A percentile compares a stretch with the other conserved stretches of the same genome.
Conservation (phyloP, 2,888 invertebrate species). For the Drosophila nigricruria region DNA sequence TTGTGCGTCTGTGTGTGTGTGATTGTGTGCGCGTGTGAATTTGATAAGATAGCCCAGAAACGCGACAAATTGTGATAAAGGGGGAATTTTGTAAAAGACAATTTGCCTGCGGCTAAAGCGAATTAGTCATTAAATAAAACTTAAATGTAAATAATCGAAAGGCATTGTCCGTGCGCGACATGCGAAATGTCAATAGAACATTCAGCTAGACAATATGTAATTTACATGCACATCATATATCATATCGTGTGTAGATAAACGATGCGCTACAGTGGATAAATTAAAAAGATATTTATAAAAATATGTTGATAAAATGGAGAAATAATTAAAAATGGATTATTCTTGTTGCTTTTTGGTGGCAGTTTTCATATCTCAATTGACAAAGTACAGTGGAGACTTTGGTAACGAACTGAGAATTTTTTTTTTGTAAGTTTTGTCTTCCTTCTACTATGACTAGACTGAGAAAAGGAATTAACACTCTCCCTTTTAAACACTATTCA, state of each 20-base stretch:
- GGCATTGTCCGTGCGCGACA: constrained; percentile 6
- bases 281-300: background rate
- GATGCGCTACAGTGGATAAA: background rate
- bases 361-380: background rate
- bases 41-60: constrained; percentile 52
- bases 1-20: constrained; percentile 1
- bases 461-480: too few relatives aligned
- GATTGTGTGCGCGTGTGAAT: background rate
- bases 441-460: too few relatives aligned
- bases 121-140: constrained; percentile 38
- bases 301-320: too few relatives aligned
- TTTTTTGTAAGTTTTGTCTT: too few relatives aligned
- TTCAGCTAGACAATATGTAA: background rate
- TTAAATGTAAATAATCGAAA: constrained; percentile 26
- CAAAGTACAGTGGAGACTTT: background rate
- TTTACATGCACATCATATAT: background rate
- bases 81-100: constrained; percentile 1
- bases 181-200: constrained; percentile 5
- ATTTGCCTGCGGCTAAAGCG: constrained; percentile 9
- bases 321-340: background rate
- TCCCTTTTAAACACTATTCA: background rate
- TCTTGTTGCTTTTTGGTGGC: background rate
- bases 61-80: constrained; percentile 46
- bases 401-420: too few relatives aligned
- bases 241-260: background rate